Evolutionary conservation across 2,113 vertebrate genomes (phyloP), one percentile per base, ranked within the genome.

Genomic region (Oxyura jamaicensis): DNA sequence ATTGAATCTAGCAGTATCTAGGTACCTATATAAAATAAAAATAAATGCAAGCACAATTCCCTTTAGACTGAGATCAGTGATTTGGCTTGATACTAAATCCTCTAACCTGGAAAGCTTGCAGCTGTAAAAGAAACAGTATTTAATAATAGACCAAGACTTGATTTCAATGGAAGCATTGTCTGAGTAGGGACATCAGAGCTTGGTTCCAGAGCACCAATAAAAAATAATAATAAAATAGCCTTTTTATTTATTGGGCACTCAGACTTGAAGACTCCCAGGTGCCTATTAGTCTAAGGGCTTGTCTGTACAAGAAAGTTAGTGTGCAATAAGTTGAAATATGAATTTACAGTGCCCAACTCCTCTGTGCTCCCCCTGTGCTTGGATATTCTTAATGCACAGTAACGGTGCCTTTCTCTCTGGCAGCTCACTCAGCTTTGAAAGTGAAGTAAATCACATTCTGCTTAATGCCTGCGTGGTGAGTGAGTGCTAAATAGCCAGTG

Each of bases 211-310:
- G 83, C 81, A 94, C 88, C 83, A 95, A 89, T 96, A 73, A 95
- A 93, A 94, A 86, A 66, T 79, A 11, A 41, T 19, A 65, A 83
- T 7, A 87, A 95, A 91, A 83, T 86, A 86, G 29, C 56, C 95
- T 94, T 95, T 96, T 97, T 95, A 96, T 96, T 96, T 97, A 96
- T 97, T 96, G 93, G 83, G 93, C 83, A 89, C 95, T 96, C 93
- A 97, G 96, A 91, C 95, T 95, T 96, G 96, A 97, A 93, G 88
- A 67, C 96, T 96, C 92, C 91, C 96, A 96, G 95, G 91, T 96
- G 91, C 93, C 95, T 95, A 63, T 96, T 96, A 95, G 93, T 96
- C 93, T 96, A 96, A 91, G 77, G 81, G 90, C 90, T 93, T 94
- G 94, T 95, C 94, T 91, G 55, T 94, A 95, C 91, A 94, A 94